Conservation (phyloP, 2,797 vertebrate genomes). For the Cynopterus sphinx region DNA sequence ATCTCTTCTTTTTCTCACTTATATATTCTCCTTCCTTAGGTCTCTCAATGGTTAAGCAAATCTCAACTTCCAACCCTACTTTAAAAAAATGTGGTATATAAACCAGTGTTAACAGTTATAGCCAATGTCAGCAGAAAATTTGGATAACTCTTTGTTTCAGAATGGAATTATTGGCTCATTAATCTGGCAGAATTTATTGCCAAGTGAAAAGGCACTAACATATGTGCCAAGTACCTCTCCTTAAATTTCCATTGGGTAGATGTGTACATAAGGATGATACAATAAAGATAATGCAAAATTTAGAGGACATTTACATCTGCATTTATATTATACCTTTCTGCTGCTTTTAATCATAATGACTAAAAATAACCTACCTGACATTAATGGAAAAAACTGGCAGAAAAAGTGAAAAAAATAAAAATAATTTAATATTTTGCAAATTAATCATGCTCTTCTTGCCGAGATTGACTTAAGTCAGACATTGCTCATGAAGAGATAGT, state of each 20-base stretch:
- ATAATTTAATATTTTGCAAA: slow-evolving; percentile 13
- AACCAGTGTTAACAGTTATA: not conserved
- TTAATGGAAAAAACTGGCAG: not conserved
- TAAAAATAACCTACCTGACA: not conserved
- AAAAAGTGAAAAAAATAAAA: not conserved
- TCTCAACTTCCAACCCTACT: not conserved
- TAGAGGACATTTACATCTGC: not conserved
- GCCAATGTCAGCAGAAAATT: slow-evolving; percentile 32
- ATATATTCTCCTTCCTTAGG: not conserved
- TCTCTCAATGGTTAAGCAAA: not conserved
- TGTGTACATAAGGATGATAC: not conserved
- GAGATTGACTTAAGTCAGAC: not conserved
- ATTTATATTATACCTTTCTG: not conserved
- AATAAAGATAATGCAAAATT: not conserved
- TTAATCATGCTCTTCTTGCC: slow-evolving; percentile 2
- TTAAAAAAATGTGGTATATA: not conserved
- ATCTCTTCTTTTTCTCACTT: not conserved
- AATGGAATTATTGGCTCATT: slow-evolving; percentile 55
- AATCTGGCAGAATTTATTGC: slow-evolving; percentile 26
- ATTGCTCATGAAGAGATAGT: not conserved
- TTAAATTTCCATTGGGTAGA: not conserved
- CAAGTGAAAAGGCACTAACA: not conserved
- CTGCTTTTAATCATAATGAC: not conserved
- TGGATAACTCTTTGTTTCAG: slow-evolving; percentile 35
- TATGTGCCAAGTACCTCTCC: not conserved